A percentile compares a stretch with the other conserved stretches of the same genome.
phyloP scores from a whole-genome alignment of 2,113 vertebrate species.

The Chionodraco myersi region DNA sequence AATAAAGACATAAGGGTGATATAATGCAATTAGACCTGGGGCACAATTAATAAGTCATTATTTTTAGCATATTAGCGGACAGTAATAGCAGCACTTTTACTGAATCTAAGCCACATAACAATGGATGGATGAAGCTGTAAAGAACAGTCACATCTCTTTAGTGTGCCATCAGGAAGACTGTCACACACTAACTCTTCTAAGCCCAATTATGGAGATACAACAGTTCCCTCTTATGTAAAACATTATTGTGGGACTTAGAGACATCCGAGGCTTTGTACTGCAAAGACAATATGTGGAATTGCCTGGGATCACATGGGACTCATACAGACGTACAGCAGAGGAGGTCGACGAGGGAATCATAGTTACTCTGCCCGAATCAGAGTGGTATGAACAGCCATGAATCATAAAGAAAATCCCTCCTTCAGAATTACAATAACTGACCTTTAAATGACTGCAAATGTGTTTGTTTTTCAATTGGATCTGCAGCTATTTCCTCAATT shows the following conservation, averaged over 20 bases:
- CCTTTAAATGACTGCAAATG: background rate
- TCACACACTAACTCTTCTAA: constrained; percentile 2
- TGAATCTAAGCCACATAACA: constrained; percentile 1
- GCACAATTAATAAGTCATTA: constrained; percentile 68
- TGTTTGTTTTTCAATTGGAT: background rate
- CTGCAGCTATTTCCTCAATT: background rate
- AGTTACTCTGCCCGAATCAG: background rate
- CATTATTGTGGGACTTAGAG: background rate
- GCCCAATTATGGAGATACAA: constrained; percentile 28
- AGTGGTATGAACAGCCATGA: background rate
- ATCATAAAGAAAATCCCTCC: background rate
- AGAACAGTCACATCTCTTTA: constrained; percentile 1
- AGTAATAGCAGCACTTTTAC: constrained; percentile 18
- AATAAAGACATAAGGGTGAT: constrained; percentile 26
- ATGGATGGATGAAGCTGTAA: background rate
- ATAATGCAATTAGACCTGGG: constrained; percentile 55
- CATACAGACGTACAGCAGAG: background rate
- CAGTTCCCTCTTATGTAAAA: constrained; percentile 4
- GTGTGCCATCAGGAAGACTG: background rate
- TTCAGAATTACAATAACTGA: background rate
- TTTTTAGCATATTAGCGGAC: constrained; percentile 40
- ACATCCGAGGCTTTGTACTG: constrained; percentile 7
- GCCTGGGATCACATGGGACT: constrained; percentile 8
- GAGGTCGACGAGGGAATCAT: background rate
- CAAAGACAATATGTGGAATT: constrained; percentile 13